Evolutionary conservation across 1,140 invertebrate species (phyloP), one percentile per base, ranked within the genome.

Genomic region (Ostrea denselamellosa): DNA sequence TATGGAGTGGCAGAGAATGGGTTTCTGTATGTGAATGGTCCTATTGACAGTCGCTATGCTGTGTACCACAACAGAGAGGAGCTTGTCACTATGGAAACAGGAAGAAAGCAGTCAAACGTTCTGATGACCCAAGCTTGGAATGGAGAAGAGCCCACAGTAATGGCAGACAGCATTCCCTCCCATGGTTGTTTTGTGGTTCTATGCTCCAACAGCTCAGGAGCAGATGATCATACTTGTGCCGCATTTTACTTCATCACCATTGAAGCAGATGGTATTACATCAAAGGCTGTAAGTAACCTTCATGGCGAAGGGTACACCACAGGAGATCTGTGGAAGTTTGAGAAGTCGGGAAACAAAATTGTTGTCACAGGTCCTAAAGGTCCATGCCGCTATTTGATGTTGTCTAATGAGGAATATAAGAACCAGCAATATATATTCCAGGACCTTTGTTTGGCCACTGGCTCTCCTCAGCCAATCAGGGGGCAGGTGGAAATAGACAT

Each of bases 141-240:
- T 83, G 91, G 90, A 19, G 28, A 83, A 52, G 53, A 89, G 5
- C 25, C 54, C n/a, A 85, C 52, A 25, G 56, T 85, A 2, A 56
- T 93, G 54, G 17, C 86, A 4, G 56, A 83, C n/a, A 90, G 53
- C 19, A 19, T 87, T 62, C 68, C 71, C 44, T 71, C 62, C 25
- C 89, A 90, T 87, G 87, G 81, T 52, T 58, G 83, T 10, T 52
- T 91, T 28, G 14, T 92, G 44, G 88, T 92, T 10, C 87, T 93
- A 0, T 93, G 92, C 83, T 93, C 92, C 12, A 90, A 92, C 54
- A 92, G 90, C 56, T 86, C 85, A 87, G 91, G 92, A 14, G 87
- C 86, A 44, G 91, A 93, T 68, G 87, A 91, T 85, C 34, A 71
- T 0, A 91, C 92, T 25, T 87, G 87, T 56, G 90, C 91, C 44